These are phyloP conservation scores for Diplodus puntazzo DNA, from an alignment of 2,797 vertebrate genomes.

Conservation along the genomic window DNA sequence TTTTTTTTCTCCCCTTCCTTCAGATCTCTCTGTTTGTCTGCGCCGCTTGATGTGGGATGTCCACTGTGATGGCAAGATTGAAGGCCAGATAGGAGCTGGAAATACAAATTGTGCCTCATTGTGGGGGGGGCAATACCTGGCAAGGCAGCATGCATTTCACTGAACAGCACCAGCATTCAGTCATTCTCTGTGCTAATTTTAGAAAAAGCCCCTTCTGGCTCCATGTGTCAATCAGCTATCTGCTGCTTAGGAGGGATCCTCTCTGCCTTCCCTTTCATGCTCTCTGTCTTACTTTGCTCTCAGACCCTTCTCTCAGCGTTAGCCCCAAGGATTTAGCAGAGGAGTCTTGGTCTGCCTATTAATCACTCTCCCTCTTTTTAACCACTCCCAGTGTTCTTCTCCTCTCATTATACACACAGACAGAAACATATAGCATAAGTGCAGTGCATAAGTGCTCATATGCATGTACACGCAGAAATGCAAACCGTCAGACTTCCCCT, in stretches of 20 bases:
- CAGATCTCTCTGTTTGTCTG: slow-evolving; percentile 30
- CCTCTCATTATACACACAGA: slow-evolving; percentile 25
- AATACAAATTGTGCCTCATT: slow-evolving; percentile 58
- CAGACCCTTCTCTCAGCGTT: slow-evolving; percentile 35
- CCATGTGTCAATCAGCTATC: slow-evolving; percentile 52
- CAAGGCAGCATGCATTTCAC: slow-evolving; percentile 29
- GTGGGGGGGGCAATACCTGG: slow-evolving; percentile 32
- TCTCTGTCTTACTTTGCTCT: slow-evolving; percentile 53
- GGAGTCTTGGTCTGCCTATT: slow-evolving; percentile 53
- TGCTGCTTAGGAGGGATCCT: slow-evolving; percentile 48
- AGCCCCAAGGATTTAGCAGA: slow-evolving; percentile 48
- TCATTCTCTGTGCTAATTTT: slow-evolving; percentile 65
- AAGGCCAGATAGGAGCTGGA: slow-evolving; percentile 52
- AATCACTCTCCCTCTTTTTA: slow-evolving; percentile 38
- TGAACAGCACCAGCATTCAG: slow-evolving; percentile 45
- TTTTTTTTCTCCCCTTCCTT: neutral
- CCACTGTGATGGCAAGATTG: slow-evolving; percentile 37
- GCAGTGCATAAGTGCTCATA: neutral
- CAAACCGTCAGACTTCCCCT: slow-evolving; percentile 1
- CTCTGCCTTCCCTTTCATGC: slow-evolving; percentile 50
- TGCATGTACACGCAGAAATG: slow-evolving; percentile 3
- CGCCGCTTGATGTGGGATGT: slow-evolving; percentile 19
- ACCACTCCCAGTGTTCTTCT: slow-evolving; percentile 27
- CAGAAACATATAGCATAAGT: neutral
- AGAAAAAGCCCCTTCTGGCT: slow-evolving; percentile 52